phyloP scores from a whole-genome alignment of 1,140 invertebrate species.

The Megathymus violae region DNA sequence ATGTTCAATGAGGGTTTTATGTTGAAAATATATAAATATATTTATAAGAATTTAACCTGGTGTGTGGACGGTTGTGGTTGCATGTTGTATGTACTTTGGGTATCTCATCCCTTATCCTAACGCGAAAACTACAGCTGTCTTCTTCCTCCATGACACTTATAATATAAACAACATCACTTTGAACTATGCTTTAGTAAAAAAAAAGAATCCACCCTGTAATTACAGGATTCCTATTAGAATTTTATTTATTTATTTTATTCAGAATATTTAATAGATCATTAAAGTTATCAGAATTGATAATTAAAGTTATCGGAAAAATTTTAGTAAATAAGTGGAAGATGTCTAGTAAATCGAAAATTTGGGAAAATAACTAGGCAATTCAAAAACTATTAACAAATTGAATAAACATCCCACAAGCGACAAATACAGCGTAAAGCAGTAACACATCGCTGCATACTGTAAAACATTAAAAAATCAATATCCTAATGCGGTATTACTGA shows the following conservation, averaged over 20 bases:
- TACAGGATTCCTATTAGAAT: background rate
- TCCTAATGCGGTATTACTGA: conserved; percentile 67
- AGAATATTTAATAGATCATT: background rate
- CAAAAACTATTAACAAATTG: conserved; percentile 23
- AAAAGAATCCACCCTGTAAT: background rate
- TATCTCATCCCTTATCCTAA: conserved; percentile 66
- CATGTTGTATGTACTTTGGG: conserved; percentile 76
- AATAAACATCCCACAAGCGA: conserved; percentile 45
- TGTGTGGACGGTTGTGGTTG: conserved; percentile 77
- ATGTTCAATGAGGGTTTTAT: background rate
- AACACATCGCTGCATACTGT: conserved; percentile 56
- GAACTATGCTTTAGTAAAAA: conserved; percentile 5
- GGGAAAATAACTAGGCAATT: conserved; percentile 15
- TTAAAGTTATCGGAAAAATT: background rate
- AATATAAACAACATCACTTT: conserved; percentile 38
- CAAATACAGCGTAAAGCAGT: conserved; percentile 46
- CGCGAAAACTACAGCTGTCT: conserved; percentile 52
- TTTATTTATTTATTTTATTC: background rate
- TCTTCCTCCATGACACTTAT: conserved; percentile 67
- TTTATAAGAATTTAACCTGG: conserved; percentile 62
- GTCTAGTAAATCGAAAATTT: conserved; percentile 9
- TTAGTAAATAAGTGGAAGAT: conserved; percentile 11
- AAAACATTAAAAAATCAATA: conserved; percentile 72
- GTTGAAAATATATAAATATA: conserved; percentile 39
- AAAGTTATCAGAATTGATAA: background rate